A percentile compares a stretch with the other conserved stretches of the same genome.
Conservation (phyloP, 2,113 vertebrate species). For the Brevimyrus niger region DNA sequence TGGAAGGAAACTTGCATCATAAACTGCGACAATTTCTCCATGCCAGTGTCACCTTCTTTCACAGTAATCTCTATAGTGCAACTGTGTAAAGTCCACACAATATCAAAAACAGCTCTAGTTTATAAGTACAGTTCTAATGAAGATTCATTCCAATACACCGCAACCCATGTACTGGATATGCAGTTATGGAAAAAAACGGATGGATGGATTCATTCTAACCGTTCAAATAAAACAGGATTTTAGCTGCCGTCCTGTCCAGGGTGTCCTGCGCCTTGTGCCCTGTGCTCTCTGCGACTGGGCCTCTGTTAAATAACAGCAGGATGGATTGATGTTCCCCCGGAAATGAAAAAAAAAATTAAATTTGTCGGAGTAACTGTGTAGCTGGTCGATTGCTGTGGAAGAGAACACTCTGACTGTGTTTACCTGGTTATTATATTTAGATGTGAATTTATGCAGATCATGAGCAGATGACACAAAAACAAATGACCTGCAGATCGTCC, state of each 20-base stretch:
- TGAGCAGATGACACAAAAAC: background rate
- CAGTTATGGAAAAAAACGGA: background rate
- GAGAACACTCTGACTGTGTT: background rate
- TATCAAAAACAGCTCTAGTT: conserved; percentile 1
- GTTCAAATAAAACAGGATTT: background rate
- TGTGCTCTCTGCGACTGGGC: background rate
- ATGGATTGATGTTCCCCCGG: background rate
- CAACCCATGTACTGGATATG: background rate
- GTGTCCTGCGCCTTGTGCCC: background rate
- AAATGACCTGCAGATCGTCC: background rate
- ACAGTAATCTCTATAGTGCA: conserved; percentile 41
- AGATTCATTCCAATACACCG: background rate
- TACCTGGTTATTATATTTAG: conserved; percentile 13
- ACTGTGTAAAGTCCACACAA: conserved; percentile 18
- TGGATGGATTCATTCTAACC: background rate
- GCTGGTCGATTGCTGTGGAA: background rate
- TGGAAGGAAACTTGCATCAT: background rate
- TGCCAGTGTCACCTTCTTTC: conserved; percentile 34
- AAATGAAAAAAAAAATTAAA: background rate
- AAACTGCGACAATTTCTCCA: conserved; percentile 11
- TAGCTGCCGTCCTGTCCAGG: background rate
- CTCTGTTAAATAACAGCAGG: background rate
- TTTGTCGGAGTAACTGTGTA: background rate
- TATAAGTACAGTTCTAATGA: conserved; percentile 11
- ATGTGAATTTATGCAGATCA: background rate